Percentiles rank a stretch among this genome's conserved stretches.
Evolutionary conservation across 2,888 invertebrate genomes (phyloP).

Genomic region (Mythimna loreyi): DNA sequence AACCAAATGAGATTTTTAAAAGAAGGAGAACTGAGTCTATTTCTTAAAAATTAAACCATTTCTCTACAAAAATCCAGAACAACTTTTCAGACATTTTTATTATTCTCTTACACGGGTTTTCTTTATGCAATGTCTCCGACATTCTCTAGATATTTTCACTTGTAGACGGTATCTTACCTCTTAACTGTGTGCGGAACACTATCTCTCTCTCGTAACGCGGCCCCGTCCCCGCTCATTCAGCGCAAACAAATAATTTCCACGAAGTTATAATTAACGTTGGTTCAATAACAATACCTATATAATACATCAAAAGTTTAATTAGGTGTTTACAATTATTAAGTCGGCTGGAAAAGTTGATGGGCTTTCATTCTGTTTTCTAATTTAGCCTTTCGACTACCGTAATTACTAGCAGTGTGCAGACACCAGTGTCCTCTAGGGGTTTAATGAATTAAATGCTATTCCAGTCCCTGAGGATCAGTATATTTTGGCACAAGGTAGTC

Average conservation of each 20-base stretch:
- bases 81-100: constrained; percentile 30
- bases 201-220: constrained; percentile 24
- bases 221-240: constrained; percentile 29
- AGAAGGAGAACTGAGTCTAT: not conserved
- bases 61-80: not conserved
- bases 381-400: too few species aligned
- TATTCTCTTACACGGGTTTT: constrained; percentile 17
- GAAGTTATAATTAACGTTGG: constrained; percentile 60
- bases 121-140: constrained; percentile 12
- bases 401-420: too few species aligned
- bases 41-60: not conserved
- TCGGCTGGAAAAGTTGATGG: not conserved
- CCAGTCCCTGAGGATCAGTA: not conserved
- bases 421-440: too few species aligned
- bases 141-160: constrained; percentile 14
- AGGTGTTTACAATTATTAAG: constrained; percentile 33
- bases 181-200: constrained; percentile 23
- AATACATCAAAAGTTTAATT: constrained; percentile 37
- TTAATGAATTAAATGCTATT: not conserved
- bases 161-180: constrained; percentile 8
- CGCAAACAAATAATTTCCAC: constrained; percentile 52
- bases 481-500: constrained; percentile 10
- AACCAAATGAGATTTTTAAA: not conserved
- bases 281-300: constrained; percentile 20
- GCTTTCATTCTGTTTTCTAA: not conserved